Evolutionary conservation across 2,113 vertebrate species (phyloP).

Genomic region (Pedionomus torquatus): DNA sequence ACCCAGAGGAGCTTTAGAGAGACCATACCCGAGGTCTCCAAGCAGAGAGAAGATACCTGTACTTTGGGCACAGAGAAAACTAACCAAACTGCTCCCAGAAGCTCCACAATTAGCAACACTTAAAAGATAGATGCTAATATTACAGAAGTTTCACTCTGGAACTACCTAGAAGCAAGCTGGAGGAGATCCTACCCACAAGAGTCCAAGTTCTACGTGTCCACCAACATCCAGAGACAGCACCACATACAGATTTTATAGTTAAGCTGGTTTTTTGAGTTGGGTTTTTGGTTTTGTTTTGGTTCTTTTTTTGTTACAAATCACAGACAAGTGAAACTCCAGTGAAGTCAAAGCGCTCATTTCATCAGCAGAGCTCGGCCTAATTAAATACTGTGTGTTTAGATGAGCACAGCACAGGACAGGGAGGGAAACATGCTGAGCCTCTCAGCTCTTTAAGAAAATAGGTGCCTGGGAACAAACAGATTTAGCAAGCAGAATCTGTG

Average conservation of each 20-base stretch:
- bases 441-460: constrained; percentile 10
- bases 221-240: background rate
- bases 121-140: background rate
- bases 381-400: background rate
- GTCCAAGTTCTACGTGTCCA: background rate
- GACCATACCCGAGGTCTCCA: background rate
- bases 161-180: background rate
- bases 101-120: accelerated
- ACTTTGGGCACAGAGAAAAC: background rate
- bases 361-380: background rate
- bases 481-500: constrained; percentile 36
- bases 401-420: background rate
- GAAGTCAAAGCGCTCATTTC: background rate
- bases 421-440: background rate
- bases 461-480: constrained; percentile 54
- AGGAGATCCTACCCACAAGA: background rate
- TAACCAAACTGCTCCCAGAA: background rate
- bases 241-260: too few relatives aligned
- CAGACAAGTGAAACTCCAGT: background rate
- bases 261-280: too few relatives aligned
- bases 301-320: background rate
- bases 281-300: too few relatives aligned
- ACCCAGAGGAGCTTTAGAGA: background rate
- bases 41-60: background rate
- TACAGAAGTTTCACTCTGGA: background rate